phyloP scores from a whole-genome alignment of 2,888 invertebrate genomes.

The Perdita meconis region DNA sequence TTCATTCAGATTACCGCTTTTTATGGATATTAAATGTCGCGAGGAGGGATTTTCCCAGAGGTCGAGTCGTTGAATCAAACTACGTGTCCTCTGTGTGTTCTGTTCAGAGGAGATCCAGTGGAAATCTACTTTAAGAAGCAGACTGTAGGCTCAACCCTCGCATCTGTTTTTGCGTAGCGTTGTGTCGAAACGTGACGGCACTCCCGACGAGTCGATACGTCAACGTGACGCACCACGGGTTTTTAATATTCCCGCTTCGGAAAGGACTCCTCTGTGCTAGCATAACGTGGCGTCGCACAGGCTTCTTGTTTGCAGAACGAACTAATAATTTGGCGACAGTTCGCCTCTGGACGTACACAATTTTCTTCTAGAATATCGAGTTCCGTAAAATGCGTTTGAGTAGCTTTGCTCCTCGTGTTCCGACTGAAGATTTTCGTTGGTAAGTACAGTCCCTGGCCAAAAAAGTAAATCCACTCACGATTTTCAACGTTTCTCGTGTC shows the following conservation, averaged over 20 bases:
- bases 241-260: conserved; percentile 64
- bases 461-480: too few relatives aligned
- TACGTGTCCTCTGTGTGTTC: background rate
- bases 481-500: too few relatives aligned
- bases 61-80: background rate
- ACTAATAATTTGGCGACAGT: conserved; percentile 3
- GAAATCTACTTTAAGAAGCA: conserved; percentile 12
- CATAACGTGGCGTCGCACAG: conserved; percentile 10
- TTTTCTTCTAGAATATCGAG: too few relatives aligned
- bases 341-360: background rate
- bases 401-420: too few relatives aligned
- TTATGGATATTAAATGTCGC: conserved; percentile 34
- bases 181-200: conserved; percentile 49
- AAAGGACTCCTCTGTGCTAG: conserved; percentile 41
- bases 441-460: too few relatives aligned
- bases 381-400: too few relatives aligned
- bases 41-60: background rate
- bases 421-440: too few relatives aligned
- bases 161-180: conserved; percentile 24
- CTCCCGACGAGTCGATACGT: conserved; percentile 64
- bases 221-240: conserved; percentile 50
- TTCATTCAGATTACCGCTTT: conserved; percentile 26
- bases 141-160: background rate
- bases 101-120: background rate
- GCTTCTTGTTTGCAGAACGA: background rate